A percentile compares a stretch with the other conserved stretches of the same genome.
phyloP scores from a whole-genome alignment of 2,888 invertebrate genomes.

The Orthosia cruda region DNA sequence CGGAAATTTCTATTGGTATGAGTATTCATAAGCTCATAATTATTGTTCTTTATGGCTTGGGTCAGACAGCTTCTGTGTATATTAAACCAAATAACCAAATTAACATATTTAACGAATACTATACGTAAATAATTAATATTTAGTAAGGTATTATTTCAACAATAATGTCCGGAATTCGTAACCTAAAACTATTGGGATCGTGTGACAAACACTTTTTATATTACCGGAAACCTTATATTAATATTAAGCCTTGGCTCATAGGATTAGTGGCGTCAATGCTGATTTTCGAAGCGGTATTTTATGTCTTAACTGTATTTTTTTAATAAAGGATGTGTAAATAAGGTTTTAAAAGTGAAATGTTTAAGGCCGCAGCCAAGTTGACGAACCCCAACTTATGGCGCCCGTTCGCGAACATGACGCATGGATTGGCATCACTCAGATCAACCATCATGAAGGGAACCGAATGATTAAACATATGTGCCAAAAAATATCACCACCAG shows the following conservation, averaged over 20 bases:
- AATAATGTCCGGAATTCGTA: slow-evolving; percentile 21
- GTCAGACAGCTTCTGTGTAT: slow-evolving; percentile 26
- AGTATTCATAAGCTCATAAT: slow-evolving; percentile 37
- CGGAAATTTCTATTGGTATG: slow-evolving; percentile 30
- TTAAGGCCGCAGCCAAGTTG: too few species aligned
- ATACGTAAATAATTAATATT: slow-evolving; percentile 20
- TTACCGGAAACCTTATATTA: slow-evolving; percentile 53
- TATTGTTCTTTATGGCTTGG: slow-evolving; percentile 32
- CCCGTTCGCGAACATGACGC: too few species aligned
- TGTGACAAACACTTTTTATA: slow-evolving; percentile 38
- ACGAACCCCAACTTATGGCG: too few species aligned
- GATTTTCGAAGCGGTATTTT: slow-evolving; percentile 29
- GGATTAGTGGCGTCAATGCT: slow-evolving; percentile 46
- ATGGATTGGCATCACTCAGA: too few species aligned
- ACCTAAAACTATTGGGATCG: slow-evolving; percentile 39
- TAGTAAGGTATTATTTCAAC: slow-evolving; percentile 7
- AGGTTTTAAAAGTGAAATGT: not conserved
- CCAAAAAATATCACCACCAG: too few species aligned
- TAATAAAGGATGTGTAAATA: slow-evolving; percentile 32
- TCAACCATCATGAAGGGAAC: too few species aligned
- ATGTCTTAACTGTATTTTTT: slow-evolving; percentile 21
- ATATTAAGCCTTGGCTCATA: slow-evolving; percentile 42
- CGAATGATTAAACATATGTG: too few species aligned
- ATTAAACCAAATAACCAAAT: slow-evolving; percentile 30
- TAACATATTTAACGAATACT: slow-evolving; percentile 39